phyloP scores from a whole-genome alignment of 2,113 vertebrate genomes.

The Scortum barcoo region DNA sequence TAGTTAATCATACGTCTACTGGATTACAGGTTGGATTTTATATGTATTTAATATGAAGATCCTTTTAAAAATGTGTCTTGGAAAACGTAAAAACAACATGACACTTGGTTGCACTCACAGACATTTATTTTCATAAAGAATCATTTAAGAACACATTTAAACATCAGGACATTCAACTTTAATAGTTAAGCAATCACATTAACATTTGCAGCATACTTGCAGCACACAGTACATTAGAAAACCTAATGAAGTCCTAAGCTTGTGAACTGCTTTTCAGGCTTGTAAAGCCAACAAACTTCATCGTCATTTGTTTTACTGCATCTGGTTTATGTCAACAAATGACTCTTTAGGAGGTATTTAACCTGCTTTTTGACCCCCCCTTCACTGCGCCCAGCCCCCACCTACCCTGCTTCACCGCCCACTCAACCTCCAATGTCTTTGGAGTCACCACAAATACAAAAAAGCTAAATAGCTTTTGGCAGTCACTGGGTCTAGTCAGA shows the following conservation, averaged over 20 bases:
- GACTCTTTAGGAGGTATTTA: slow-evolving; percentile 41
- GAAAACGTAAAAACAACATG: background rate
- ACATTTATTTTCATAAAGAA: slow-evolving; percentile 26
- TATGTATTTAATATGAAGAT: background rate
- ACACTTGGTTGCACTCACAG: background rate
- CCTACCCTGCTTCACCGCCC: slow-evolving; percentile 47
- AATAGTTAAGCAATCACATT: background rate
- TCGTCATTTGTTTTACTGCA: slow-evolving; percentile 8
- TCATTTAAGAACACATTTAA: background rate
- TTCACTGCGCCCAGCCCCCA: slow-evolving; percentile 12
- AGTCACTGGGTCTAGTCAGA: slow-evolving; percentile 65
- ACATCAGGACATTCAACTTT: background rate
- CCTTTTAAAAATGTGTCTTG: background rate
- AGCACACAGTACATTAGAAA: background rate
- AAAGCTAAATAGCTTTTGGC: slow-evolving; percentile 77
- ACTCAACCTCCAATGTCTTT: slow-evolving; percentile 71
- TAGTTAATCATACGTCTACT: background rate
- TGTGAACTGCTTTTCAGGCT: background rate
- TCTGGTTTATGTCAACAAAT: slow-evolving; percentile 29
- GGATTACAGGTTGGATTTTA: background rate
- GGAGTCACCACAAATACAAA: slow-evolving; percentile 72
- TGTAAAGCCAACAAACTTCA: background rate
- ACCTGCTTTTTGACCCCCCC: slow-evolving; percentile 59
- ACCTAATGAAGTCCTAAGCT: background rate
- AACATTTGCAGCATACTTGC: background rate